Evolutionary conservation across 2,797 vertebrate species (phyloP).

Genomic region (Pseudochaenichthys georgianus): DNA sequence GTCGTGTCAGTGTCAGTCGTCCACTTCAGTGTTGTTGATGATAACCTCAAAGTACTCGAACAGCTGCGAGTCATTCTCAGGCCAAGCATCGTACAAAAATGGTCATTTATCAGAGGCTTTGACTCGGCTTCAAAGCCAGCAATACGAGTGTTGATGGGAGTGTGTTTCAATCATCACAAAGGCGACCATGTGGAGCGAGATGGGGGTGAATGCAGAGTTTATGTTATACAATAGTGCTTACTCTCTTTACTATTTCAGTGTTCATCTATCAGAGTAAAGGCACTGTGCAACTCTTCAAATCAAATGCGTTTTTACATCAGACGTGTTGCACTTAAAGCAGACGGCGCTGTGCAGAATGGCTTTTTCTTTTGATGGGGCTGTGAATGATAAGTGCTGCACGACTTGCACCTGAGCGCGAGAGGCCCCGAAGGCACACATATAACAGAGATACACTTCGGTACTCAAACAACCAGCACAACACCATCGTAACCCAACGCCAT

Average conservation of each 20-base stretch:
- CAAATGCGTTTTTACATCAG: background rate
- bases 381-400: too few relatives aligned
- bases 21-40: conserved; percentile 33
- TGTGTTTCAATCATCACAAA: conserved; percentile 40
- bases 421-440: too few relatives aligned
- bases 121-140: conserved; percentile 7
- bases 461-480: too few relatives aligned
- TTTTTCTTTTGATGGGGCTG: too few relatives aligned
- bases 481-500: too few relatives aligned
- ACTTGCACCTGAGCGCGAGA: too few relatives aligned
- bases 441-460: too few relatives aligned
- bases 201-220: background rate
- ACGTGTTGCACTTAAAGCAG: too few relatives aligned
- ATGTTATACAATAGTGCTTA: background rate
- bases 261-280: background rate
- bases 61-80: background rate
- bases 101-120: background rate
- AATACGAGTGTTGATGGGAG: background rate
- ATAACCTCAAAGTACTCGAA: conserved; percentile 19
- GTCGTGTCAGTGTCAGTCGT: conserved; percentile 20
- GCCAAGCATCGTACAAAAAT: background rate
- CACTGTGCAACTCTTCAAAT: background rate
- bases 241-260: background rate
- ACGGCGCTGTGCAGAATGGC: too few relatives aligned
- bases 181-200: conserved; percentile 1